These are phyloP conservation scores for Willowsia nigromaculata DNA, from an alignment of 2,888 invertebrate genomes.

Conservation along the genomic window DNA sequence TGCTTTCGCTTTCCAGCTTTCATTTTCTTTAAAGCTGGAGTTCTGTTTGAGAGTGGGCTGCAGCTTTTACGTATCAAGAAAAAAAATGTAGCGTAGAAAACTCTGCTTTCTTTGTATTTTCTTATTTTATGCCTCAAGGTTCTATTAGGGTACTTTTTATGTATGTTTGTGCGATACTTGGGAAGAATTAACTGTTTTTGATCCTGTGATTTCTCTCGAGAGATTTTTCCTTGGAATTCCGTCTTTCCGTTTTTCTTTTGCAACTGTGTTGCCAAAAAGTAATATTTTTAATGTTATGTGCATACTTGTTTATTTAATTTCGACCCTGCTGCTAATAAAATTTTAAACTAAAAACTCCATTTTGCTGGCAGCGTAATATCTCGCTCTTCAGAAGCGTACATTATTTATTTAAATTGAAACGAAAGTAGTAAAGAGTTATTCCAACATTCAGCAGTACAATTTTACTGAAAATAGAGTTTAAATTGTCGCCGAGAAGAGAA, in stretches of 20 bases:
- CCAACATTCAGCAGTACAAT: too few species aligned
- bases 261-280: not conserved
- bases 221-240: slow-evolving; percentile 7
- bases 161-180: not conserved
- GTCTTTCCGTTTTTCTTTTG: not conserved
- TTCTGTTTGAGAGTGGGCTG: not conserved
- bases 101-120: not conserved
- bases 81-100: not conserved
- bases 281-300: not conserved
- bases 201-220: slow-evolving; percentile 28
- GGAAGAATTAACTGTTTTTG: not conserved
- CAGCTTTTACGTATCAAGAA: not conserved
- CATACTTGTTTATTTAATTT: not conserved
- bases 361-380: too few species aligned
- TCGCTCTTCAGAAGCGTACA: not conserved
- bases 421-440: too few species aligned
- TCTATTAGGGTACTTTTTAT: not conserved
- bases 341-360: not conserved
- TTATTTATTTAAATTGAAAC: too few species aligned
- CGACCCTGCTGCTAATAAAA: not conserved
- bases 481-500: too few species aligned
- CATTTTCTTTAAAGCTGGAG: not conserved
- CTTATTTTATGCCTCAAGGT: not conserved
- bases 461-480: too few species aligned
- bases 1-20: not conserved